Conservation (phyloP, 92 coral and sea anemone species). For the Meandrina meandrites region DNA sequence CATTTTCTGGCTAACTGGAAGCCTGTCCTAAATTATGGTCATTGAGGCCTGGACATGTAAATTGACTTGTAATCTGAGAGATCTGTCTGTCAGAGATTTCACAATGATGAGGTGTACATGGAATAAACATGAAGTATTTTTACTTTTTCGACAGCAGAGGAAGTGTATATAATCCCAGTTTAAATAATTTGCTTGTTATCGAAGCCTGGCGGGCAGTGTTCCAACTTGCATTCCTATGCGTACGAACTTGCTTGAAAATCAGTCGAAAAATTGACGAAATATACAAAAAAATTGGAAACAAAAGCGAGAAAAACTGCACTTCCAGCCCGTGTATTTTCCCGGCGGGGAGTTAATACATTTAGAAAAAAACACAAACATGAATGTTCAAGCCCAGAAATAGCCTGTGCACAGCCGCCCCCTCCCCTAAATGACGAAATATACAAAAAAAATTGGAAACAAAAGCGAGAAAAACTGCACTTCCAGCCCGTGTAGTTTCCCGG, state of each 20-base stretch:
- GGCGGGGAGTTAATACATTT: too few species aligned
- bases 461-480: neutral
- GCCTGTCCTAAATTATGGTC: neutral
- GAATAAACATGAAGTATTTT: neutral
- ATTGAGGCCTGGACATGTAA: neutral
- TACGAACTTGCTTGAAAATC: neutral
- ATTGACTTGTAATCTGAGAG: neutral
- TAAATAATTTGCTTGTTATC: slow-evolving; percentile 16
- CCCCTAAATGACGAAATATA: neutral
- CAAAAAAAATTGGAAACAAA: neutral
- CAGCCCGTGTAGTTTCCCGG: too few species aligned
- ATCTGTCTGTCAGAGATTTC: neutral
- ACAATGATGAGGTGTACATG: neutral
- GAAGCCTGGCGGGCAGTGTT: slow-evolving; percentile 6
- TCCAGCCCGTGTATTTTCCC: neutral
- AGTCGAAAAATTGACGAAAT: neutral
- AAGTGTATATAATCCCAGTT: slow-evolving; percentile 23
- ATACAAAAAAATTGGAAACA: neutral
- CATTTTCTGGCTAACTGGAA: neutral
- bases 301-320: neutral
- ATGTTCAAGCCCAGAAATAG: neutral
- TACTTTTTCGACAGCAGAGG: slow-evolving; percentile 23
- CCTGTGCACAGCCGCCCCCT: too few species aligned
- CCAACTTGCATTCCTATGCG: slow-evolving; percentile 25
- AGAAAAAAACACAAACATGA: too few species aligned